A percentile compares a stretch with the other conserved stretches of the same genome.
phyloP scores from a whole-genome alignment of 2,888 invertebrate genomes.

The Brachynemurus nebulosus region DNA sequence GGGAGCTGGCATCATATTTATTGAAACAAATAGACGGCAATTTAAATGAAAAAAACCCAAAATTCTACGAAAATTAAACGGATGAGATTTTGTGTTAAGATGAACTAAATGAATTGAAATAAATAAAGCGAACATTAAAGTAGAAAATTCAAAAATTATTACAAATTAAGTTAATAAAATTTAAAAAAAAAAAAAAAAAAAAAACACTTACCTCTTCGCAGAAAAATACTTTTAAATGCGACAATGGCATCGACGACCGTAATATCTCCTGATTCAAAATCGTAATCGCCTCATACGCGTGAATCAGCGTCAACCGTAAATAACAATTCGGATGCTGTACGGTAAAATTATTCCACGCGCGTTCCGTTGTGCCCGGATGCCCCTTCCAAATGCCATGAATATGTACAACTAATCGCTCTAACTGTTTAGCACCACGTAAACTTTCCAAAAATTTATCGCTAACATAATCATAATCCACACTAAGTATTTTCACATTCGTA shows the following conservation, averaged over 20 bases:
- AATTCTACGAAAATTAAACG: no score
- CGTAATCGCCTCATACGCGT: slow-evolving; percentile 52
- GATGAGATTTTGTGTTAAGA: no score
- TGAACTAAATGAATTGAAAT: no score
- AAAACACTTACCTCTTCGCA: slow-evolving; percentile 42
- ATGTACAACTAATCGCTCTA: slow-evolving; percentile 50
- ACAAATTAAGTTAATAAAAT: background rate
- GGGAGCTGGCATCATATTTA: no score
- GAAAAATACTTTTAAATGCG: slow-evolving; percentile 58
- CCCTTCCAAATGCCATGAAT: slow-evolving; percentile 50
- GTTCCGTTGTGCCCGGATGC: slow-evolving; percentile 47
- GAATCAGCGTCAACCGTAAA: slow-evolving; percentile 46
- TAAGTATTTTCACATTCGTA: slow-evolving; percentile 39
- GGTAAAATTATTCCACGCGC: slow-evolving; percentile 46
- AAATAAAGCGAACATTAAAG: no score
- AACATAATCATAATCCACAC: slow-evolving; percentile 41
- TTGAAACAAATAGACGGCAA: no score
- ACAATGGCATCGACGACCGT: slow-evolving; percentile 53
- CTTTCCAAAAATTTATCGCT: slow-evolving; percentile 33
- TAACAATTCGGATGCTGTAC: slow-evolving; percentile 40
- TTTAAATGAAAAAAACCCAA: no score
- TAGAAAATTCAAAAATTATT: no score
- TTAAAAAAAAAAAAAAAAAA: background rate
- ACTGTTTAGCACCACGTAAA: slow-evolving; percentile 25
- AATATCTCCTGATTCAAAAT: slow-evolving; percentile 47